Conservation (phyloP, 2,888 invertebrate species). For the Diachrysia chrysitis region DNA sequence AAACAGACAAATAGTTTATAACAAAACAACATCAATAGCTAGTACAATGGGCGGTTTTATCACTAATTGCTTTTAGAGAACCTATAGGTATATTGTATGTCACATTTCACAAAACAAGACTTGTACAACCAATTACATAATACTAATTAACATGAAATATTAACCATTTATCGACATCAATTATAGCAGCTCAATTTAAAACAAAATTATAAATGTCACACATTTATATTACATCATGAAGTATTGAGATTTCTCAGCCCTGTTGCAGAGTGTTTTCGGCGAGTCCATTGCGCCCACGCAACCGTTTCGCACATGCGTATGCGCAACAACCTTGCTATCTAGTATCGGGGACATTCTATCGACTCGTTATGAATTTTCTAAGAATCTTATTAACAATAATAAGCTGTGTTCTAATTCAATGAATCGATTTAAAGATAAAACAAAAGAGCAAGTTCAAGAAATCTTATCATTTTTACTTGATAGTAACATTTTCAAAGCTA, state of each 20-base stretch:
- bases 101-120: too few relatives aligned
- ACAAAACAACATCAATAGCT: too few relatives aligned
- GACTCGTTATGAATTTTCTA: constrained; percentile 36
- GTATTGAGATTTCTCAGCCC: constrained; percentile 19
- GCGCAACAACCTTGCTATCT: constrained; percentile 50
- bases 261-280: constrained; percentile 37
- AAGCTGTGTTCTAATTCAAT: constrained; percentile 8
- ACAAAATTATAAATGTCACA: too few relatives aligned
- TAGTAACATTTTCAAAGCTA: not conserved
- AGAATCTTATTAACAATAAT: constrained; percentile 15
- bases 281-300: constrained; percentile 49
- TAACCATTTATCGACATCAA: too few relatives aligned
- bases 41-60: too few relatives aligned
- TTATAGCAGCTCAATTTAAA: too few relatives aligned
- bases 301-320: constrained; percentile 10
- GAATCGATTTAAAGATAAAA: constrained; percentile 7
- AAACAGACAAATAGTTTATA: too few relatives aligned
- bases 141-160: too few relatives aligned
- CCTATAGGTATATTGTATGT: too few relatives aligned
- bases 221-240: not conserved
- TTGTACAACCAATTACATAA: too few relatives aligned
- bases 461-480: constrained; percentile 9
- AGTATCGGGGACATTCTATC: constrained; percentile 55
- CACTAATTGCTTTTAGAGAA: too few relatives aligned
- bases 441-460: constrained; percentile 13